A percentile compares a stretch with the other conserved stretches of the same genome.
Evolutionary conservation across 2,888 invertebrate genomes (phyloP).

Genomic region (Ditylenchus weischeri): DNA sequence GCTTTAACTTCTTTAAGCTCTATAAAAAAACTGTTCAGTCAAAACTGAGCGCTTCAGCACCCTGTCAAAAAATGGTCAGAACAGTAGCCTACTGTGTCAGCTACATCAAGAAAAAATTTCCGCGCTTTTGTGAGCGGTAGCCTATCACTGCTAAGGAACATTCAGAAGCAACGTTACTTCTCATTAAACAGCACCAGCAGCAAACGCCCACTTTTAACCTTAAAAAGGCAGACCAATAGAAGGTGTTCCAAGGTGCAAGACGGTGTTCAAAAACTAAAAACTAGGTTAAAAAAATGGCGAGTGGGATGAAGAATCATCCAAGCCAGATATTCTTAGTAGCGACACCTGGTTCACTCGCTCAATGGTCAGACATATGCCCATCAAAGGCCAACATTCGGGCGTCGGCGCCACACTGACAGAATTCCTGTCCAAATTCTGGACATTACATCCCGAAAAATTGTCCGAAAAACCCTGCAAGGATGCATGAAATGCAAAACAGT

Average conservation of each 20-base stretch:
- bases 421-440: conserved; percentile 16
- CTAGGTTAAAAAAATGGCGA: not conserved
- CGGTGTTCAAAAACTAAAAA: not conserved
- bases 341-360: not conserved
- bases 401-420: conserved; percentile 10
- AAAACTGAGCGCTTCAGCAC: not conserved
- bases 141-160: too few species aligned
- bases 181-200: too few species aligned
- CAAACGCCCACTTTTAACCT: too few species aligned
- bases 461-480: conserved; percentile 24
- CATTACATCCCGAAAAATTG: conserved; percentile 1
- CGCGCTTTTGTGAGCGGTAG: too few species aligned
- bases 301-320: not conserved
- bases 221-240: not conserved
- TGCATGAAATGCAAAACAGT: conserved; percentile 53
- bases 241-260: not conserved
- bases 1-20: too few species aligned
- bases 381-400: conserved; percentile 11
- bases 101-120: too few species aligned
- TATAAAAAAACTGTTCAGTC: too few species aligned
- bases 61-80: not conserved
- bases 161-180: too few species aligned
- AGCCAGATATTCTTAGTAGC: not conserved
- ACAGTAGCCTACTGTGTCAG: too few species aligned
- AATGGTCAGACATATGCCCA: conserved; percentile 10